These are phyloP conservation scores for Zapornia atra DNA, from an alignment of 2,113 vertebrate species.

Conservation along the genomic window DNA sequence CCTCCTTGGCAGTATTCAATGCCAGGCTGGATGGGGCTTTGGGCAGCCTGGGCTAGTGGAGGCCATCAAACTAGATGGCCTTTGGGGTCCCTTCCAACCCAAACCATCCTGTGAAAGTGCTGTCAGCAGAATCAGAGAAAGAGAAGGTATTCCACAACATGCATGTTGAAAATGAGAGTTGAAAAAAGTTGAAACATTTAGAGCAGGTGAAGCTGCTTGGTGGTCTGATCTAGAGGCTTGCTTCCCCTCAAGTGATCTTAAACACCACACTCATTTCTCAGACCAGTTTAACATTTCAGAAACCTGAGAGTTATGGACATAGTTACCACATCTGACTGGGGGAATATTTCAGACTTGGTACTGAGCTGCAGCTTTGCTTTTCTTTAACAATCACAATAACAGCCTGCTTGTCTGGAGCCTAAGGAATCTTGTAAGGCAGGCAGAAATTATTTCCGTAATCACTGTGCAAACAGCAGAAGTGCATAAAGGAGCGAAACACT, in stretches of 20 bases:
- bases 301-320: not conserved
- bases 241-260: not conserved
- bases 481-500: not conserved
- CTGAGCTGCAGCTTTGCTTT: not conserved
- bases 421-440: not conserved
- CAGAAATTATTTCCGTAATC: constrained; percentile 31
- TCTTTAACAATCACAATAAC: constrained; percentile 5
- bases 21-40: too few species aligned
- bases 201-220: not conserved
- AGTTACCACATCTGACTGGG: not conserved
- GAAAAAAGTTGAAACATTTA: not conserved
- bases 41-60: too few species aligned
- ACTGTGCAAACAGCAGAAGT: not conserved
- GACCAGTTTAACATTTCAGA: not conserved
- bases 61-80: too few species aligned
- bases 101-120: not conserved
- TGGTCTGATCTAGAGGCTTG: not conserved
- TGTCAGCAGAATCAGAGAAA: not conserved
- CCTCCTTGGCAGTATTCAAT: too few species aligned
- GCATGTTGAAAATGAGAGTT: not conserved
- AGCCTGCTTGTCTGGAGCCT: not conserved
- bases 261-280: not conserved
- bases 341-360: not conserved
- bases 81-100: too few species aligned
- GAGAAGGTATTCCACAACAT: not conserved